Evolutionary conservation across 2,797 vertebrate genomes (phyloP), one percentile per base, ranked within the genome.

Genomic region (Oryzias dopingdopingensis): DNA sequence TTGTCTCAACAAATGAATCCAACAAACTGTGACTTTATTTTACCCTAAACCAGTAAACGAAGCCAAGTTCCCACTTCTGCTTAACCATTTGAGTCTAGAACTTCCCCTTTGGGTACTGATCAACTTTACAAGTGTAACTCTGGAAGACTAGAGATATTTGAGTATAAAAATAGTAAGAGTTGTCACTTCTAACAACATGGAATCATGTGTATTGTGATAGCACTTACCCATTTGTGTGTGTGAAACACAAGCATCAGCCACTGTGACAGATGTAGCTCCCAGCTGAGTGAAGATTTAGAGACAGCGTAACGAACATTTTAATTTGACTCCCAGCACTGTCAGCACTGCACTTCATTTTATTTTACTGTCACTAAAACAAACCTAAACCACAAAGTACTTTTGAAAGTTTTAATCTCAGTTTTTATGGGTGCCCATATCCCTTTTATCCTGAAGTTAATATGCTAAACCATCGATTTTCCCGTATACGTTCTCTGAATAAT

Each of bases 381-480:
- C 14, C 14, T 22, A 41, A 29, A 51, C 40, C 41, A n/a, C 63
- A 59, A 22, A 42, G 52, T 43, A 47, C 71, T 65, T 51, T 65
- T 41, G 65, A 65, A 84, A 87, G 72, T 84, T 82, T 84, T 77
- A 74, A 82, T 84, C 80, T 74, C 23, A 49, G 49, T 74, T 80
- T 80, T 85, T 83, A 64, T 53, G 46, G 76, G 62, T 13, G 53
- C 53, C 60, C 56, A 62, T 60, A 60, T 69, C 62, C 67, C 48
- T 71, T 52, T 68, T 54, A 72, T 79, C 50, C 59, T 60, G 12
- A 23, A 59, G 50, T 58, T 80, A 65, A 76, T 77, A 81, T 63
- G 57, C 65, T 63, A 59, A 77, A 59, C 51, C 62, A 74, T 63
- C 72, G 70, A 77, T 77, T 81, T 70, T 17, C 46, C 41, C 49